phyloP scores from a whole-genome alignment of 1,140 invertebrate species.

The Megalonaias nervosa region DNA sequence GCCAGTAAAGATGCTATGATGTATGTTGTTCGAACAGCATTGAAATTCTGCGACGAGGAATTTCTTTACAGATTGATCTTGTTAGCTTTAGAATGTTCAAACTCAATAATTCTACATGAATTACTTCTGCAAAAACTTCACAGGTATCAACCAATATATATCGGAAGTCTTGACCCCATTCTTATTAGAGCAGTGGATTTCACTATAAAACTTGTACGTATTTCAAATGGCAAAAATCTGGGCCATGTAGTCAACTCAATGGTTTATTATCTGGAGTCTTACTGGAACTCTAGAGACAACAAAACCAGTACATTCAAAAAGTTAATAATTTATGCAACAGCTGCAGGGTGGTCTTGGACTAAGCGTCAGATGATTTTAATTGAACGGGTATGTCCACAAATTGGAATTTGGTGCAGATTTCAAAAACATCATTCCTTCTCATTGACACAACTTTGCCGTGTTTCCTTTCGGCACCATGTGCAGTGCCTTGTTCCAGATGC shows the following conservation, averaged over 20 bases:
- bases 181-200: constrained; percentile 42
- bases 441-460: constrained; percentile 40
- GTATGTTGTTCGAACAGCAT: constrained; percentile 53
- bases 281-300: constrained; percentile 39
- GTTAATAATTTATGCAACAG: constrained; percentile 45
- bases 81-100: constrained; percentile 31
- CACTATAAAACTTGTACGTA: constrained; percentile 50
- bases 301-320: constrained; percentile 35
- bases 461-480: constrained; percentile 27
- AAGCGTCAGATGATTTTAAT: constrained; percentile 32
- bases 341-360: constrained; percentile 48
- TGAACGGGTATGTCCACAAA: constrained; percentile 32
- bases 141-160: constrained; percentile 51
- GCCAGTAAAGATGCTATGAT: constrained; percentile 53
- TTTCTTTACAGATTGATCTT: constrained; percentile 47
- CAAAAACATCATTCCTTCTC: constrained; percentile 25
- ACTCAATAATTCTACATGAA: constrained; percentile 41
- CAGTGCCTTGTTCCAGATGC: constrained; percentile 19
- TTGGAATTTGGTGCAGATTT: constrained; percentile 40
- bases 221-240: constrained; percentile 24
- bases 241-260: constrained; percentile 41
- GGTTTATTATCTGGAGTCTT: constrained; percentile 51
- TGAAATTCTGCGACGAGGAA: constrained; percentile 43
- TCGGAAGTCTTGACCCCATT: constrained; percentile 36
- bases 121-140: constrained; percentile 49